Percentiles rank a stretch among this genome's conserved stretches.
Evolutionary conservation across 2,113 vertebrate species (phyloP).

Genomic region (Turdus rufiventris): DNA sequence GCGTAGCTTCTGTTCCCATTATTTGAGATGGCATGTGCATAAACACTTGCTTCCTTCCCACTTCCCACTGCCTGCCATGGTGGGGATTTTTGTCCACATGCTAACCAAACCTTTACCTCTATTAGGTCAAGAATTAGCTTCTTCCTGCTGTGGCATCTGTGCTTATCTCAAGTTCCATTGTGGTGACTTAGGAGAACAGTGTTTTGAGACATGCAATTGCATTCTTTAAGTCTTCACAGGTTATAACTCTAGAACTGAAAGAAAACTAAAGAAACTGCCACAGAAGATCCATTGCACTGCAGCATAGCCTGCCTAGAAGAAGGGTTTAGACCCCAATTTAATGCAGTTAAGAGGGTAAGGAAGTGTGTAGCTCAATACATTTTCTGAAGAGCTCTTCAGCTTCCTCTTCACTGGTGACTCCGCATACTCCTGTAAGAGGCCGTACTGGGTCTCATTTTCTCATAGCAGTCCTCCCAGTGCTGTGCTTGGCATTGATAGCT

Average conservation of each 20-base stretch:
- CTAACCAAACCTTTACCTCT: background rate
- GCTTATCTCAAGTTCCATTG: background rate
- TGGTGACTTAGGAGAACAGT: background rate
- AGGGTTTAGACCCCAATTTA: background rate
- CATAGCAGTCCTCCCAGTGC: background rate
- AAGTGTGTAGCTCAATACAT: background rate
- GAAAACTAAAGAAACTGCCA: background rate
- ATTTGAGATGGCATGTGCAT: background rate
- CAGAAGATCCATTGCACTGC: background rate
- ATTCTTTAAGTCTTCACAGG: background rate
- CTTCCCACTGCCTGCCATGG: background rate
- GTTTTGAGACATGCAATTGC: background rate
- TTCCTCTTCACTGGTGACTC: background rate
- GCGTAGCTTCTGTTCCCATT: background rate
- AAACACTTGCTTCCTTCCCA: background rate
- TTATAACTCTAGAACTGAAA: background rate
- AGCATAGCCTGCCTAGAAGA: background rate
- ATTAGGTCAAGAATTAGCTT: background rate
- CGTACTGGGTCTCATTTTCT: background rate
- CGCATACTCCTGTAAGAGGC: background rate
- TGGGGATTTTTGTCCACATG: background rate
- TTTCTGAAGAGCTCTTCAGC: background rate
- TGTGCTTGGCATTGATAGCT: background rate
- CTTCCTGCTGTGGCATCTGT: background rate
- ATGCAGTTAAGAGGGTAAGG: background rate